Evolutionary conservation across 1,140 invertebrate species (phyloP), one percentile per base, ranked within the genome.

Genomic region (Brachionus sp.): DNA sequence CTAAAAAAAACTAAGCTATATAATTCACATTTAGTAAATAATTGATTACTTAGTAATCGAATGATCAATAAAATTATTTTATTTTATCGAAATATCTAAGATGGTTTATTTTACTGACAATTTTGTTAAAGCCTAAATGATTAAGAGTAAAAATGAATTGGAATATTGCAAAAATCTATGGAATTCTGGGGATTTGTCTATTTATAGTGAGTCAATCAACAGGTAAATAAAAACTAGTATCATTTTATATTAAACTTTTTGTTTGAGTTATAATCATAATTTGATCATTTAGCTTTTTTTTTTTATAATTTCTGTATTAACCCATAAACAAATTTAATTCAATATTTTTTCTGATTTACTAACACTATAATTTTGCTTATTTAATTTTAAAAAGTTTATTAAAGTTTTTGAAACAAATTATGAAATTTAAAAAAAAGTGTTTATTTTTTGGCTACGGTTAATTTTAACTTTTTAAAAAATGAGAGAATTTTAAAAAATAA

Each of bases 21-120:
- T n/a, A 16, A 70, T 70, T 70, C 66, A 70, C 66, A 70, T 70
- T 70, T 70, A 70, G 66, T 42, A 70, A 70, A 70, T 70, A 70
- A 70, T 70, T 39, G 66, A 70, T 70, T 70, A 70, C 66, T 70
- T 70, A 39, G 33, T 39, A 70, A 66, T 66, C 64, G 64, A 70
- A 70, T 70, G 66, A 70, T 70, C 66, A 39, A 70, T 19, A 39
- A 37, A 70, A 37, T 12, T 16, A 42, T 9, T 16, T 19, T 12
- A 70, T 9, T 66, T 33, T 16, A 37, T 66, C 33, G 29, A 66
- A 37, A 33, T 10, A 33, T 35, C n/a, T 70, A 70, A 39, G 16
- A 70, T 70, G 66, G 13, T 19, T 70, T 39, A 25, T 39, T 33
- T 13, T 33, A 16, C 66, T 70, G 66, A 66, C 25, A 66, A 33